Conservation (phyloP, 2,797 vertebrate species). For the Rachycentron canadum region DNA sequence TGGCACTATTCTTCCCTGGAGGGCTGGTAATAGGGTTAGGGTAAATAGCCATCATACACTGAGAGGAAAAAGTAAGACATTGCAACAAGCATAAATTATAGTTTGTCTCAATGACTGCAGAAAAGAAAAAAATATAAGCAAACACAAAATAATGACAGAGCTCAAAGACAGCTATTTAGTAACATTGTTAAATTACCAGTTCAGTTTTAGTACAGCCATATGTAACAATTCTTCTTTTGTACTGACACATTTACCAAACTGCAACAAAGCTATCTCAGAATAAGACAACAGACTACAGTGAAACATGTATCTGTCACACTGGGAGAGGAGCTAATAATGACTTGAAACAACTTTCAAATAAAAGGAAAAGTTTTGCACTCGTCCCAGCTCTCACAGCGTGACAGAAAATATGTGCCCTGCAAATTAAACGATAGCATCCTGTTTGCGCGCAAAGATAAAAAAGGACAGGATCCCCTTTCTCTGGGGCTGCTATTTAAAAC, state of each 20-base stretch:
- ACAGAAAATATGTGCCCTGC: constrained; percentile 48
- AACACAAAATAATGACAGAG: background rate
- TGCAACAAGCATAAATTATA: constrained; percentile 15
- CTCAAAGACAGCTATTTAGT: background rate
- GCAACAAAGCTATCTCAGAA: background rate
- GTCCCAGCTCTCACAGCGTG: constrained; percentile 27
- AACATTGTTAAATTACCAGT: constrained; percentile 11
- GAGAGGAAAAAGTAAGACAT: constrained; percentile 20
- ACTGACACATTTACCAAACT: background rate
- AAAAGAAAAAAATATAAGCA: background rate
- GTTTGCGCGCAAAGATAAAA: constrained; percentile 25
- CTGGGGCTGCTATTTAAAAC: constrained; percentile 7
- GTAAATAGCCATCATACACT: constrained; percentile 32
- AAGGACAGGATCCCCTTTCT: constrained; percentile 18
- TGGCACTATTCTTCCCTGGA: constrained; percentile 13
- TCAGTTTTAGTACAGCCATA: background rate
- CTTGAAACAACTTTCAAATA: constrained; percentile 34
- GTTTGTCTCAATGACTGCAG: background rate
- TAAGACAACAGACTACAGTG: background rate
- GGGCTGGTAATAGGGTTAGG: constrained; percentile 17
- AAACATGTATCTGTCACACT: background rate
- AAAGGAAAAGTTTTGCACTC: constrained; percentile 30
- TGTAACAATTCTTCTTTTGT: background rate
- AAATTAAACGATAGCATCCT: constrained; percentile 50
- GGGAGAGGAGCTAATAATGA: constrained; percentile 28